Evolutionary conservation across 1,140 invertebrate species (phyloP), one percentile per base, ranked within the genome.

Genomic region (Tribolium castaneum): DNA sequence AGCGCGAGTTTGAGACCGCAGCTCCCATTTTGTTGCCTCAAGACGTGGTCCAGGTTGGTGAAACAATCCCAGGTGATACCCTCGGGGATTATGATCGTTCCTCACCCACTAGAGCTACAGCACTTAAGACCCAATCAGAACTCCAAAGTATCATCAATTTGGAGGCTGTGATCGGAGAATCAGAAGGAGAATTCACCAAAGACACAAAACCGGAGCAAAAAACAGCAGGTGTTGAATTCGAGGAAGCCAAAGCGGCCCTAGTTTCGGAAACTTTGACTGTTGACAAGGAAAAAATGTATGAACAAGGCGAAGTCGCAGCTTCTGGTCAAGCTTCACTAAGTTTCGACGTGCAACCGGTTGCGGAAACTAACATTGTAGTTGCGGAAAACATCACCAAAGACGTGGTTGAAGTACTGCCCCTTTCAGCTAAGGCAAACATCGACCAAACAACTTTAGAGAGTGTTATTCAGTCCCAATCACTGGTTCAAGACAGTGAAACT

Each of bases 231-330:
- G 66, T 86, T 25, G 76, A 81, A 13, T 81, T 87, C 54, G 83
- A 85, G 79, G 81, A 83, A 74, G 77, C 76, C 10, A 80, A 70
- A 52, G 56, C 79, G 13, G 52, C 83, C 22, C 5, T 80, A 56
- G 52, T 83, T 62, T 73, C 76, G 2, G 79, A 86, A 81, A 82
- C 76, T 25, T n/a, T 81, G 49, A 4, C 76, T 9, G 71, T 75
- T 19, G 89, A 91, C 70, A 90, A 89, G 83, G 90, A 90, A 84
- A 84, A 73, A 9, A 80, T 83, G 54, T 88, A 88, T 51, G 82
- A 80, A 72, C 54, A 80, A n/a, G 80, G 79, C 62, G 81, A 84
- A 56, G 56, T 85, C 39, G 86, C 86, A 3, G 82, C 86, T 70
- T 78, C 34, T 2, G 86, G 82, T 79, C 83, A 71, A 81, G 88